phyloP scores from a whole-genome alignment of 2,888 invertebrate genomes.

The Oxystoma pomonae region DNA sequence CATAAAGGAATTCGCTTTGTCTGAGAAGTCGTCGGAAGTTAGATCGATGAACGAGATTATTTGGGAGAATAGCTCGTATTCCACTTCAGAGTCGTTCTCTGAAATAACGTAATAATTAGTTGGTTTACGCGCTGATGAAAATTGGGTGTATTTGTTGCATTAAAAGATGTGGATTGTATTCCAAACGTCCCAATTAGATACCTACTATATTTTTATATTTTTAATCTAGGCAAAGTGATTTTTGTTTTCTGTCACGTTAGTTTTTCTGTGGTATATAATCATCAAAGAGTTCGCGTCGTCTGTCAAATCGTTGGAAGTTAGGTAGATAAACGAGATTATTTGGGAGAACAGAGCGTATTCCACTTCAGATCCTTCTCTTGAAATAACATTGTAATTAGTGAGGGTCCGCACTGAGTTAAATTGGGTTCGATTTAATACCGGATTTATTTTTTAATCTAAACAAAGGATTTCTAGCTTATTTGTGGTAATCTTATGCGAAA shows the following conservation, averaged over 20 bases:
- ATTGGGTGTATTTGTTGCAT: no score
- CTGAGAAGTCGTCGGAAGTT: conserved; percentile 17
- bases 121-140: no score
- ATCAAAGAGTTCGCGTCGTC: conserved; percentile 40
- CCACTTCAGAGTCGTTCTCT: conserved; percentile 63
- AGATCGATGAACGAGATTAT: conserved; percentile 46
- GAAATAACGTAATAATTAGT: no score
- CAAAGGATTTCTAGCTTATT: no score
- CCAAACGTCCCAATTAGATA: no score
- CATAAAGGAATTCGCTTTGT: conserved; percentile 40
- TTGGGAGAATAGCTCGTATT: conserved; percentile 62
- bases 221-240: no score
- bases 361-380: conserved; percentile 61
- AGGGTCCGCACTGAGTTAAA: no score
- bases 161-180: no score
- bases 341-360: conserved; percentile 64
- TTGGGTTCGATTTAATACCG: no score
- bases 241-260: conserved; percentile 40
- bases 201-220: no score
- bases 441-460: no score
- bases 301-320: conserved; percentile 19
- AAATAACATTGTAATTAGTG: no score
- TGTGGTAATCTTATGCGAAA: conserved; percentile 49
- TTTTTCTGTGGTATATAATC: conserved; percentile 43
- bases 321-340: conserved; percentile 46